These are phyloP conservation scores for Ptyas mucosa DNA, from an alignment of 2,113 vertebrate genomes.

Conservation along the genomic window DNA sequence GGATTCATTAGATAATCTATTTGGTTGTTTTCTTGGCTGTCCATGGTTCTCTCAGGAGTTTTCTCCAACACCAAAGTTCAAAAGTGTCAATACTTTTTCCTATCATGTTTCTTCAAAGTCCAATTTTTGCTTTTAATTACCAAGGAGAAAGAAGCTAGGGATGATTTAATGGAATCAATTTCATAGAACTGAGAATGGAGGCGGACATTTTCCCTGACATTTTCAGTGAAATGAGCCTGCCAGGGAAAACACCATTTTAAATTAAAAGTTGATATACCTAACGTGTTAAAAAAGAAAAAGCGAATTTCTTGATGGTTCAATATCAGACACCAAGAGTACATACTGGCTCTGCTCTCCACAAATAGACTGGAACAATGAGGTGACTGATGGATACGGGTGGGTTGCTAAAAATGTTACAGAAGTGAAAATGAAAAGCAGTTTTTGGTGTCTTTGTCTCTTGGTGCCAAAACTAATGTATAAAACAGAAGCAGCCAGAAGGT, in stretches of 20 bases:
- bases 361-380: conserved; percentile 64
- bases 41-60: not conserved
- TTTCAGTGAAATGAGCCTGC: conserved; percentile 70
- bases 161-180: conserved; percentile 56
- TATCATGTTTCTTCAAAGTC: not conserved
- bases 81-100: not conserved
- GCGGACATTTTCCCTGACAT: conserved; percentile 64
- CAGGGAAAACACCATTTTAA: conserved; percentile 70
- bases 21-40: not conserved
- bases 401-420: conserved; percentile 67
- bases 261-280: conserved; percentile 70
- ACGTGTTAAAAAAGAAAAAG: conserved; percentile 68
- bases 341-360: conserved; percentile 67
- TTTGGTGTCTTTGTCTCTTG: conserved; percentile 48
- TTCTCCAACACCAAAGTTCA: not conserved
- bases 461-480: conserved; percentile 16
- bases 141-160: not conserved
- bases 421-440: conserved; percentile 59
- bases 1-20: not conserved
- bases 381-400: conserved; percentile 62
- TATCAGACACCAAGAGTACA: conserved; percentile 61
- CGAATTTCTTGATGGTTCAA: conserved; percentile 70
- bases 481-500: conserved; percentile 15
- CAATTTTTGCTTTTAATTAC: not conserved
- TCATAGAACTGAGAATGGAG: conserved; percentile 51